Conservation (phyloP, 2,797 vertebrate species). For the Tokudaia muenninki region DNA sequence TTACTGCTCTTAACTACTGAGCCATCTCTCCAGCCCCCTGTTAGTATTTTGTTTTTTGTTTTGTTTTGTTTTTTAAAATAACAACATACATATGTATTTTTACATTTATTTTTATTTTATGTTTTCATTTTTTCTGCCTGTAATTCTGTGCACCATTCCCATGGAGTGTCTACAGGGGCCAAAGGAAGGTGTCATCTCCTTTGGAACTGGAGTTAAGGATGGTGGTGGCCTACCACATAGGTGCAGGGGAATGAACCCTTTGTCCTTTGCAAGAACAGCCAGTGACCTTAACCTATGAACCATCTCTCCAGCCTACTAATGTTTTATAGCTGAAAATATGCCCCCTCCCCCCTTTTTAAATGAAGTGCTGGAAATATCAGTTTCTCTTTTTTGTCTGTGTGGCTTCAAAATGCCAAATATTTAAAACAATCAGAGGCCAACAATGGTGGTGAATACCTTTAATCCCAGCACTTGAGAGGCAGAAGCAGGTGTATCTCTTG, state of each 20-base stretch:
- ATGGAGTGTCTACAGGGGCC: background rate
- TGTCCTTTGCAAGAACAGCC: background rate
- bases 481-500: background rate
- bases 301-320: background rate
- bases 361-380: background rate
- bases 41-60: background rate
- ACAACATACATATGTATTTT: background rate
- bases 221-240: background rate
- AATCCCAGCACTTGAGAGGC: background rate
- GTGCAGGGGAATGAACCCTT: background rate
- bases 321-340: background rate
- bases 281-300: background rate
- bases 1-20: too few species aligned
- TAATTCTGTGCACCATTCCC: background rate
- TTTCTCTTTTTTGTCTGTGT: background rate
- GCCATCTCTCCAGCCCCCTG: too few species aligned
- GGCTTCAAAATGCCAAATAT: slow-evolving; percentile 27
- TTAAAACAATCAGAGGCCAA: background rate
- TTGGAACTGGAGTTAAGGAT: background rate
- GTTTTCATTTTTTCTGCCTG: background rate
- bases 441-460: background rate
- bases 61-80: background rate
- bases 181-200: background rate
- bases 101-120: background rate
- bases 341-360: background rate